phyloP scores from a whole-genome alignment of 2,113 vertebrate species.

The Ornithorhynchus anatinus region DNA sequence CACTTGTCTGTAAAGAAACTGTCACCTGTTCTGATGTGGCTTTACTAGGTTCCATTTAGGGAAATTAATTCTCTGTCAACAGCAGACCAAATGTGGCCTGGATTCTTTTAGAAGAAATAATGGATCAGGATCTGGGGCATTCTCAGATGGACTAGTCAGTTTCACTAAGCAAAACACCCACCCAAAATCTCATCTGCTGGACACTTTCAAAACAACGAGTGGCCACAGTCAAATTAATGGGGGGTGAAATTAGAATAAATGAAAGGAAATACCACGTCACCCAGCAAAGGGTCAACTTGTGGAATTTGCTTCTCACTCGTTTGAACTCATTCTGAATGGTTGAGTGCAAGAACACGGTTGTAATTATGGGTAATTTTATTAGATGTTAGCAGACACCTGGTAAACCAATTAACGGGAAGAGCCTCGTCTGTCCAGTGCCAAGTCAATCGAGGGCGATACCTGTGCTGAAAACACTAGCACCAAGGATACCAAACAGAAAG shows the following conservation, averaged over 20 bases:
- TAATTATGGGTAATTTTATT: not conserved
- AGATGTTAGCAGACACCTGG: constrained; percentile 6
- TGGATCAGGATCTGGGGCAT: too few relatives aligned
- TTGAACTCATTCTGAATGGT: fast-evolving
- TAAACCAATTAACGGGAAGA: constrained; percentile 1
- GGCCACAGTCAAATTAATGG: too few relatives aligned
- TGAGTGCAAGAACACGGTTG: not conserved
- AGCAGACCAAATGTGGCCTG: too few relatives aligned
- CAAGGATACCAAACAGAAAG: not conserved
- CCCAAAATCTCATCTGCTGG: too few relatives aligned
- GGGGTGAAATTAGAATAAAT: not conserved
- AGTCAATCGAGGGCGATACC: constrained; percentile 8
- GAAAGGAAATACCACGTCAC: fast-evolving
- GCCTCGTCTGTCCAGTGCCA: constrained; percentile 8
- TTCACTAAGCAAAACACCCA: too few relatives aligned
- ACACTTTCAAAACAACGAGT: too few relatives aligned
- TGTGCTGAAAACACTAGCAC: not conserved
- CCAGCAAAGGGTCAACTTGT: fast-evolving
- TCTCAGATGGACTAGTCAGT: too few relatives aligned
- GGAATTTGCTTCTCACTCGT: fast-evolving
- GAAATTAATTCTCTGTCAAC: too few relatives aligned
- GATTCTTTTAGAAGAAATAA: too few relatives aligned
- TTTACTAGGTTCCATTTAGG: too few relatives aligned
- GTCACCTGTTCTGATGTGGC: too few relatives aligned
- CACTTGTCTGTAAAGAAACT: too few relatives aligned